phyloP scores from a whole-genome alignment of 2,888 invertebrate genomes.

The Pyrrhosoma nymphula region DNA sequence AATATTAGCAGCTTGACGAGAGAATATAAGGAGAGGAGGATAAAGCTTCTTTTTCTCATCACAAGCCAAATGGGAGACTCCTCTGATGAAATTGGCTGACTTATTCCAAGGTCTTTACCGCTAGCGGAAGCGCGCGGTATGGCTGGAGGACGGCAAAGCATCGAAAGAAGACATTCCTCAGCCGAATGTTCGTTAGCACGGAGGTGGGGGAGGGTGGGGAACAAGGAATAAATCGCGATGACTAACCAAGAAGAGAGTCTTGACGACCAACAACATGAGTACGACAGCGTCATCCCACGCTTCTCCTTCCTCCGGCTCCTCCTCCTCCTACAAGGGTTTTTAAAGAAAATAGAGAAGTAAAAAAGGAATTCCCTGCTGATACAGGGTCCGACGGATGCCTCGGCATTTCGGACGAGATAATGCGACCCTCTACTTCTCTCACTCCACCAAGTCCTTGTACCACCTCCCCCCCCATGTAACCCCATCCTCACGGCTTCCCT shows the following conservation, averaged over 20 bases:
- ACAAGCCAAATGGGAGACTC: neutral
- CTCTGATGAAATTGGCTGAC: constrained; percentile 22
- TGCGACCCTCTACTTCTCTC: constrained; percentile 42
- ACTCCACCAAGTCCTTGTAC: neutral
- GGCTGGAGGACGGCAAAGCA: neutral
- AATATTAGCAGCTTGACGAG: neutral
- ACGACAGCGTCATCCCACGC: neutral
- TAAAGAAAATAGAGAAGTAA: constrained; percentile 61
- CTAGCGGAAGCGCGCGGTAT: too few relatives aligned
- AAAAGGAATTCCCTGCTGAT: constrained; percentile 57
- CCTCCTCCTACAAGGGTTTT: constrained; percentile 1
- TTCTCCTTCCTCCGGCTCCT: neutral
- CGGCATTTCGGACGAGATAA: constrained; percentile 65
- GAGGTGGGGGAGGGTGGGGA: neutral
- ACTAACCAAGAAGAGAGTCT: neutral
- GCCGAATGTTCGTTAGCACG: neutral
- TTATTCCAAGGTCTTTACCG: constrained; percentile 25
- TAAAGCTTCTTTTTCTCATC: neutral
- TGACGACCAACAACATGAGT: constrained; percentile 43
- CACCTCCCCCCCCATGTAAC: neutral
- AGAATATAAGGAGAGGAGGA: neutral
- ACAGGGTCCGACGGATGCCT: constrained; percentile 65
- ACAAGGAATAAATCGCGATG: constrained; percentile 27
- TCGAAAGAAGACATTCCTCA: constrained; percentile 18
- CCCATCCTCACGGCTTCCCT: neutral